These are phyloP conservation scores for Pollenia amentaria DNA, from an alignment of 2,888 invertebrate genomes.

Conservation along the genomic window DNA sequence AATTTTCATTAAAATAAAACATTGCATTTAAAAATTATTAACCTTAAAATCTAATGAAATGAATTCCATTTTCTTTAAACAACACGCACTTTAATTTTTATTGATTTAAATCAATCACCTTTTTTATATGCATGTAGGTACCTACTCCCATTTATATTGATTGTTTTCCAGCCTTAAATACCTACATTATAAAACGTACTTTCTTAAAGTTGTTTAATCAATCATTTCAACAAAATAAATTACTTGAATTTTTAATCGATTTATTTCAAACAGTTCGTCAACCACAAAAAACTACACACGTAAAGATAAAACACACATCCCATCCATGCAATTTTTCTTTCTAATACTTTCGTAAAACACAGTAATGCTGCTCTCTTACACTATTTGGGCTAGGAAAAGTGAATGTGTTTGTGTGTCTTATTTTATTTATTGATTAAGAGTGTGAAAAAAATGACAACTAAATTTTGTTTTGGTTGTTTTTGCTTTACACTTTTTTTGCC, in stretches of 20 bases:
- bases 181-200: neutral
- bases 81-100: too few species aligned
- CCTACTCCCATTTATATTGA: too few species aligned
- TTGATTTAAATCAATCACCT: too few species aligned
- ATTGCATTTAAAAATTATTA: too few species aligned
- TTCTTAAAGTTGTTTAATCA: constrained; percentile 12
- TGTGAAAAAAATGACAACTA: constrained; percentile 67
- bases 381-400: neutral
- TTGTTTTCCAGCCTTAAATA: neutral
- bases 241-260: constrained; percentile 36
- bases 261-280: neutral
- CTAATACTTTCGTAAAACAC: constrained; percentile 19
- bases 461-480: constrained; percentile 15
- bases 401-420: constrained; percentile 18
- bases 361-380: too few species aligned
- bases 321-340: constrained; percentile 4
- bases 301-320: neutral
- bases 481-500: neutral
- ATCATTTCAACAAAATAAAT: constrained; percentile 20
- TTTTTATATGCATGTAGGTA: too few species aligned
- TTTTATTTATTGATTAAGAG: constrained; percentile 57
- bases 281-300: neutral
- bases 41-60: too few species aligned
- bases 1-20: too few species aligned
- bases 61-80: too few species aligned